These are phyloP conservation scores for Formica selysi DNA, from an alignment of 1,140 invertebrate genomes.

Conservation along the genomic window DNA sequence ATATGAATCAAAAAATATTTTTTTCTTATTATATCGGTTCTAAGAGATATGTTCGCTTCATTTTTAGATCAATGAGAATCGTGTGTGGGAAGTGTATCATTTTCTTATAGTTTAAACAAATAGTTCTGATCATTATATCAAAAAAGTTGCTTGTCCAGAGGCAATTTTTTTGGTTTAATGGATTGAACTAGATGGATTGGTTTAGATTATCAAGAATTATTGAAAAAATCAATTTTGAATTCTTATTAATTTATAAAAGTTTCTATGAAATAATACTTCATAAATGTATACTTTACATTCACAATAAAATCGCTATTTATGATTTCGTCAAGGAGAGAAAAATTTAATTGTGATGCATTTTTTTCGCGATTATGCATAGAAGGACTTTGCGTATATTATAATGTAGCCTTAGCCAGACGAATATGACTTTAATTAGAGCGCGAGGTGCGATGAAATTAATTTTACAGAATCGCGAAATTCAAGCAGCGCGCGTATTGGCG, in stretches of 20 bases:
- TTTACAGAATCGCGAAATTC: constrained; percentile 5
- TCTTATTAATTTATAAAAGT: no score
- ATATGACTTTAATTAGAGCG: constrained; percentile 34
- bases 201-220: no score
- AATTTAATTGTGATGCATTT: background rate
- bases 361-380: background rate
- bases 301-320: background rate
- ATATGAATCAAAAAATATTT: background rate
- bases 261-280: no score
- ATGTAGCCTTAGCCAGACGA: background rate
- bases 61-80: background rate
- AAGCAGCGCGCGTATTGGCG: background rate
- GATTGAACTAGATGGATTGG: no score
- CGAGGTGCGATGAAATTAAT: constrained; percentile 28
- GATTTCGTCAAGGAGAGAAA: background rate
- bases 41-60: background rate
- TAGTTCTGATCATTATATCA: no score
- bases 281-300: no score
- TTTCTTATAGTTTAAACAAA: no score
- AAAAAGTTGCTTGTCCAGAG: no score
- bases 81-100: no score
- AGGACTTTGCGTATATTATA: constrained; percentile 2
- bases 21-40: background rate
- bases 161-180: no score
- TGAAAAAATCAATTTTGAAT: no score